Percentiles rank a stretch among this genome's conserved stretches.
Evolutionary conservation across 2,888 invertebrate species (phyloP).

Genomic region (Coleophora flavipennella): DNA sequence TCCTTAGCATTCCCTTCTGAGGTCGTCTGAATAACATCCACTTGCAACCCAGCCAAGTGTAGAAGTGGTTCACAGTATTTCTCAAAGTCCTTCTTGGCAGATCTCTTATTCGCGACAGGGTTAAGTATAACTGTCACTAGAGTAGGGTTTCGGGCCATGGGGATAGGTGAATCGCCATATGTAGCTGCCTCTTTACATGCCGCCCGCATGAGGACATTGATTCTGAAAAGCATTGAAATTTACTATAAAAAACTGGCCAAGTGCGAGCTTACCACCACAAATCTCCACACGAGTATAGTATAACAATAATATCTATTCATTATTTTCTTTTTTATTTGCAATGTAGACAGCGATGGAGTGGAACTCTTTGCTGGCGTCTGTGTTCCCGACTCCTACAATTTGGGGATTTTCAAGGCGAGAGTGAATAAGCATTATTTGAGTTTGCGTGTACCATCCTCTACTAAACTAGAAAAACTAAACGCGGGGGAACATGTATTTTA

Average conservation of each 20-base stretch:
- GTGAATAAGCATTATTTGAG: too few relatives aligned
- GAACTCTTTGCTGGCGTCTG: too few relatives aligned
- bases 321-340: background rate
- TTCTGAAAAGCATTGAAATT: constrained; percentile 64
- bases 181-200: constrained; percentile 84
- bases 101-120: constrained; percentile 89
- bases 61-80: constrained; percentile 94
- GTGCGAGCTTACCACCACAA: too few relatives aligned
- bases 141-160: constrained; percentile 75
- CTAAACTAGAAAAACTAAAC: too few relatives aligned
- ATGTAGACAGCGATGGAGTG: too few relatives aligned
- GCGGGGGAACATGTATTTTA: too few relatives aligned
- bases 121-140: constrained; percentile 91
- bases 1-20: constrained; percentile 91
- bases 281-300: too few relatives aligned
- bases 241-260: too few relatives aligned
- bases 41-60: constrained; percentile 84
- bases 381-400: too few relatives aligned
- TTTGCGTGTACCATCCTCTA: too few relatives aligned
- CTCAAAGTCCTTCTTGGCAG: constrained; percentile 79
- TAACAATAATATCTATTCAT: background rate
- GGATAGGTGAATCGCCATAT: constrained; percentile 78
- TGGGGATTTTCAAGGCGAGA: too few relatives aligned
- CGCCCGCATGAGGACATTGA: constrained; percentile 81
- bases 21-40: constrained; percentile 79